phyloP scores from a whole-genome alignment of 2,797 vertebrate species.

The Gymnothorax reevesii region DNA sequence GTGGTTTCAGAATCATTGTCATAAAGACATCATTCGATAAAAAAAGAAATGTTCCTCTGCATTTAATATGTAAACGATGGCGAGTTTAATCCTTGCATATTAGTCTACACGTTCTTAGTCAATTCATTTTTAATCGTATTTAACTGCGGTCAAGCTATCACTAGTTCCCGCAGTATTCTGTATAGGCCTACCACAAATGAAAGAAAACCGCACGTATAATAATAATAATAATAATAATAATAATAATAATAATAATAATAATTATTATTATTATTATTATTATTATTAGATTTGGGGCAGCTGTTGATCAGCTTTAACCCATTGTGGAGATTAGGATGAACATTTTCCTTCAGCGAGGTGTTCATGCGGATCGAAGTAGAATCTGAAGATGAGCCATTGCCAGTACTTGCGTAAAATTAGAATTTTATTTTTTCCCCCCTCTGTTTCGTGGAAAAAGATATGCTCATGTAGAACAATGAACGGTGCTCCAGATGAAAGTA shows the following conservation, averaged over 20 bases:
- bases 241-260: no score
- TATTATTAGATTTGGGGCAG: background rate
- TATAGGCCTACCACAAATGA: background rate
- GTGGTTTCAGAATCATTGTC: background rate
- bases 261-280: background rate
- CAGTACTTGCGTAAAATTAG: background rate
- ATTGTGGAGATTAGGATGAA: background rate
- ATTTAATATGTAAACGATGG: background rate
- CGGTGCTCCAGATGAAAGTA: background rate
- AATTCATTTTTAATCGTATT: no score
- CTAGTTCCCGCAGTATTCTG: no score
- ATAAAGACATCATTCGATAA: background rate
- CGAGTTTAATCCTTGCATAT: background rate
- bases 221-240: no score
- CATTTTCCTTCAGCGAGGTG: background rate
- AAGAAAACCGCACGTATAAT: background rate
- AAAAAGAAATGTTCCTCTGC: background rate
- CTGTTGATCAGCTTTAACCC: background rate
- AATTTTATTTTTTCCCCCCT: background rate
- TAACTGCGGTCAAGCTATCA: no score
- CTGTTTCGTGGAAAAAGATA: background rate
- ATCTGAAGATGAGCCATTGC: background rate
- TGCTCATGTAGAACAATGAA: background rate
- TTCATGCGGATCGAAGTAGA: background rate
- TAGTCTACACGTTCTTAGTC: background rate